Evolutionary conservation across 37 sponge, comb jelly and placozoan genomes (phyloP).

Genomic region (Eunapius fragilis): DNA sequence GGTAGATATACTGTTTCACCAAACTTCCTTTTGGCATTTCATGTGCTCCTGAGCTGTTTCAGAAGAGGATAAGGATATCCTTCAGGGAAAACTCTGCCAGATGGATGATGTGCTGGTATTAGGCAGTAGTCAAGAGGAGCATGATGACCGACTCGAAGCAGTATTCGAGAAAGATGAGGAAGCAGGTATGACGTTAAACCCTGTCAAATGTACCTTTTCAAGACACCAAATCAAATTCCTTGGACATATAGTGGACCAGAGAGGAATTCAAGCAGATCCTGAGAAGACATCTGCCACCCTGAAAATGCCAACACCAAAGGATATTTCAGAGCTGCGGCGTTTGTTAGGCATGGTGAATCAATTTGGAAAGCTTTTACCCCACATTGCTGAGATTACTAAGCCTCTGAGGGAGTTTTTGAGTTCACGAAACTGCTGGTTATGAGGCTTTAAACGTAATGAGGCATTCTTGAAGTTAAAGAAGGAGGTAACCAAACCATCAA

Average conservation of each 20-base stretch:
- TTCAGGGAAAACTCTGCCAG: constrained; percentile 48
- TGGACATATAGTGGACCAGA: constrained; percentile 35
- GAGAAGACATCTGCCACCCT: constrained; percentile 37
- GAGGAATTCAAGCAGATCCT: constrained; percentile 41
- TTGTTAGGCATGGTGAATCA: constrained; percentile 28
- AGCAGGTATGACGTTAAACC: constrained; percentile 14
- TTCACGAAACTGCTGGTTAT: constrained; percentile 32
- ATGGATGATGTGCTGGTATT: constrained; percentile 45
- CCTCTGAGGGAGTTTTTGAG: constrained; percentile 53
- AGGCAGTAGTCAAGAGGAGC: constrained; percentile 14
- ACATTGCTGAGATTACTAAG: constrained; percentile 6
- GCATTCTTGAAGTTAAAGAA: constrained; percentile 36
- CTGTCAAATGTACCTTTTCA: constrained; percentile 24
- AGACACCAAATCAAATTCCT: neutral
- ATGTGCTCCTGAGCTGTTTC: constrained; percentile 63
- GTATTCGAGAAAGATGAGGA: constrained; percentile 1
- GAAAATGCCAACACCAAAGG: constrained; percentile 26
- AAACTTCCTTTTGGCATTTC: constrained; percentile 57
- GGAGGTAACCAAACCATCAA: constrained; percentile 21
- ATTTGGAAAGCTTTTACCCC: constrained; percentile 9
- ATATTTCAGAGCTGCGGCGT: constrained; percentile 1
- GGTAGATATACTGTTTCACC: constrained; percentile 44
- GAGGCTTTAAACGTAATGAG: constrained; percentile 39
- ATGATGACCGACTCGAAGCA: constrained; percentile 10
- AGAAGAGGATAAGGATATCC: constrained; percentile 37